Evolutionary conservation across 2,888 invertebrate species (phyloP), one percentile per base, ranked within the genome.

Genomic region (Agonopterix alstromeriana): DNA sequence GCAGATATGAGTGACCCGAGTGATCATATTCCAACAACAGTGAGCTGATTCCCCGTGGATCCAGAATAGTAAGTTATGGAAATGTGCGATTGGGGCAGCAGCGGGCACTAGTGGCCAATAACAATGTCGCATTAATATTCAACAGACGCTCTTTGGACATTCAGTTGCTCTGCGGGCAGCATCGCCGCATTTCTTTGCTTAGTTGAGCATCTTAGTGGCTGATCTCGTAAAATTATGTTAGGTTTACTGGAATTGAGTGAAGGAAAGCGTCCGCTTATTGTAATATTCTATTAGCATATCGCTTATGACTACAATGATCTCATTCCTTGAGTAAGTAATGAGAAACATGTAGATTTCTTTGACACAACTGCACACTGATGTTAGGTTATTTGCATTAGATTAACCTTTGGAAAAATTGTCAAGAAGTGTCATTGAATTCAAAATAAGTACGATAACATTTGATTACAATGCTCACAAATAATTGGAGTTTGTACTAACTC

Each of bases 41-140:
- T 68, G 80, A 77, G 77, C 76, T 77, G 83, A 83, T 82, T 82
- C 84, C 81, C 84, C 78, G 75, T 77, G 84, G 84, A 84, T 84
- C 75, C 80, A 76, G 87, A 83, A 88, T 88, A 88, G 85, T 88
- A 88, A 88, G 84, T 87, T 88, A 88, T 87, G 87, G 85, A 82
- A 88, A 88, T 87, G 81, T 74, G 82, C 85, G 86, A 82, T 84
- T 85, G 85, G 86, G 87, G 84, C 83, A 85, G 81, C 79, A 77
- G 76, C 84, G 83, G 85, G 77, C 82, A 80, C 83, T 83, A 81
- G 82, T 78, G 81, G 79, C 85, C 87, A 86, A 86, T 86, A 87
- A 88, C 87, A 87, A 87, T 86, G 86, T 84, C 79, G 78, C 83
- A 88, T 87, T 87, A 87, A 87, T 88, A 88, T 88, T 87, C 87